Conservation (phyloP, 2,888 invertebrate species). For the Meta bourneti region DNA sequence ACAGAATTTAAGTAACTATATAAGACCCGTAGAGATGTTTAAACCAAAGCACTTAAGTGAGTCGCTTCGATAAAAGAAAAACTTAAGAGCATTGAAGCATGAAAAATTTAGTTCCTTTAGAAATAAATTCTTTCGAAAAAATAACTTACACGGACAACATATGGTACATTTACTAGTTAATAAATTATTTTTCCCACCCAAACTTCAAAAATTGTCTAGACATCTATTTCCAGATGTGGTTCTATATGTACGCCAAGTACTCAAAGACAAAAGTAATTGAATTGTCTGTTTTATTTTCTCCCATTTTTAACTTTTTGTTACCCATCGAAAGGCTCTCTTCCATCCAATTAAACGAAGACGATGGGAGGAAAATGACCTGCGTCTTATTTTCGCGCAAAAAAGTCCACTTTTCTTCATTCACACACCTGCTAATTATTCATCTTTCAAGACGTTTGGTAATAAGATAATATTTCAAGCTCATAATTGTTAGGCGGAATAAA, state of each 20-base stretch:
- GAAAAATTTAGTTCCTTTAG: no score
- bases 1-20: no score
- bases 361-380: neutral
- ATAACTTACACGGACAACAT: neutral
- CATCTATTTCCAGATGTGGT: neutral
- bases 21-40: no score
- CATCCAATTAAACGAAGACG: neutral
- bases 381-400: neutral
- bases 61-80: no score
- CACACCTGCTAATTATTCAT: neutral
- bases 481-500: neutral
- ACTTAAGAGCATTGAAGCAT: no score
- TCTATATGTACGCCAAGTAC: neutral
- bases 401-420: neutral
- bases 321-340: neutral
- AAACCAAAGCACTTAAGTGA: no score
- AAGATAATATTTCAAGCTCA: neutral
- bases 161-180: neutral
- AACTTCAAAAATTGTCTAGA: neutral
- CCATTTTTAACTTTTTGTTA: neutral
- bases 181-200: neutral
- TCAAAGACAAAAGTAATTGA: neutral
- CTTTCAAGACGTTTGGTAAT: neutral
- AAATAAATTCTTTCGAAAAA: neutral
- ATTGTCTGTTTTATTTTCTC: neutral